Evolutionary conservation across 2,888 invertebrate species (phyloP).

Genomic region (Tuberolachnus salignus): DNA sequence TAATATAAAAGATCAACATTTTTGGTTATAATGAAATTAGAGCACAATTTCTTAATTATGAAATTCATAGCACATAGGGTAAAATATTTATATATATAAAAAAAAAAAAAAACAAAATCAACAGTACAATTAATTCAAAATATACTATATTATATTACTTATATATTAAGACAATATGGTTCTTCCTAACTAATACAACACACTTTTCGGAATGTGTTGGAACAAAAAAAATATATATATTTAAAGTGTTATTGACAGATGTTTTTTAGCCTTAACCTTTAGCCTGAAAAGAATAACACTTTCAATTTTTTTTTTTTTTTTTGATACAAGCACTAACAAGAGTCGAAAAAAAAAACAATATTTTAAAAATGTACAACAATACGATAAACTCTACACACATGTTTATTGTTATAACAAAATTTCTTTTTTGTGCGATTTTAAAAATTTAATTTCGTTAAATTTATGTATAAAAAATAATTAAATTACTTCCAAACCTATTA

Average conservation of each 20-base stretch:
- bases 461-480: slow-evolving; percentile 49
- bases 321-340: slow-evolving; percentile 44
- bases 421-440: slow-evolving; percentile 23
- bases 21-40: no score
- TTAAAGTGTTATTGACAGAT: slow-evolving; percentile 15
- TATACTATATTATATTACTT: slow-evolving; percentile 43
- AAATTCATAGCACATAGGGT: no score
- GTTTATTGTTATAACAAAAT: slow-evolving; percentile 29
- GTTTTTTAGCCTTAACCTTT: slow-evolving; percentile 36
- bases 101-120: slow-evolving; percentile 1
- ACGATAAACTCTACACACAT: slow-evolving; percentile 44
- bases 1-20: no score
- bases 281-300: slow-evolving; percentile 23
- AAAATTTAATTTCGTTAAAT: slow-evolving; percentile 34
- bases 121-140: slow-evolving; percentile 41
- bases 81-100: background rate
- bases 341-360: slow-evolving; percentile 41
- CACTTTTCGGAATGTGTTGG: slow-evolving; percentile 52
- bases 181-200: slow-evolving; percentile 52
- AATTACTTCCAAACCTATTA: slow-evolving; percentile 46
- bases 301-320: slow-evolving; percentile 26
- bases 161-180: slow-evolving; percentile 33
- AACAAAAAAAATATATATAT: slow-evolving; percentile 44
- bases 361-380: slow-evolving; percentile 43
- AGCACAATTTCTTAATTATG: no score